These are phyloP conservation scores for Boulengeromyrus knoepffleri DNA, from an alignment of 2,113 vertebrate genomes.

Conservation along the genomic window DNA sequence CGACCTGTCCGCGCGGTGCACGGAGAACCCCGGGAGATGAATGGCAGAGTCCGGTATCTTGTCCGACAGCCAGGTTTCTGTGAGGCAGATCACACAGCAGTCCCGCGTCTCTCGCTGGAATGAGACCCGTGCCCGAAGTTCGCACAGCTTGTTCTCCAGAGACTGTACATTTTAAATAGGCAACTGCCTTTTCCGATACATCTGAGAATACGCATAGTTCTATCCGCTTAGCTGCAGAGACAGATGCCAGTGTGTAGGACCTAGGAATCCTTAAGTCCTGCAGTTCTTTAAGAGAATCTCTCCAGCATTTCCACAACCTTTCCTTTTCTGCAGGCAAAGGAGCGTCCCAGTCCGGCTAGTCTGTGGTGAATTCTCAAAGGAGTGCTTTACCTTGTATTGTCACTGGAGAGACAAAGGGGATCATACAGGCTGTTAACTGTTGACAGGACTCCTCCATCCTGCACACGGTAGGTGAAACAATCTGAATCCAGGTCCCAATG, in stretches of 20 bases:
- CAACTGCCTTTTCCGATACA: background rate
- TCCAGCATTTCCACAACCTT: background rate
- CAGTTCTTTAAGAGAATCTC: conserved; percentile 4
- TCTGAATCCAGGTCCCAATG: conserved; percentile 1
- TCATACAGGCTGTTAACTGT: conserved; percentile 24
- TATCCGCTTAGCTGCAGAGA: background rate
- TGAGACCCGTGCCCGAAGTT: too few relatives aligned
- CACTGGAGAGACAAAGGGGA: conserved; percentile 12
- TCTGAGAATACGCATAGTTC: conserved; percentile 21
- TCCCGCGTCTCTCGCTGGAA: too few relatives aligned
- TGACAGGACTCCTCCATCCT: background rate
- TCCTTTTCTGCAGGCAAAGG: background rate
- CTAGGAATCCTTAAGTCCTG: conserved; percentile 1
- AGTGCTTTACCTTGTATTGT: conserved; percentile 10
- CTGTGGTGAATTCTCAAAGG: conserved; percentile 8
- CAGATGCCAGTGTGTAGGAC: background rate
- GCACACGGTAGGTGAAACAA: conserved; percentile 14
- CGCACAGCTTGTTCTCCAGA: too few relatives aligned
- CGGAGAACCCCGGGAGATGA: too few relatives aligned
- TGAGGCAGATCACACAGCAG: too few relatives aligned
- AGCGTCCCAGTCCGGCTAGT: conserved; percentile 18
- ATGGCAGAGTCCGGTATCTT: too few relatives aligned
- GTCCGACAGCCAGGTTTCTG: too few relatives aligned
- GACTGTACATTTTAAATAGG: background rate
- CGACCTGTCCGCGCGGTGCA: too few relatives aligned